Base-by-base conservation (phyloP, 2,797 vertebrate species). In the Aplochiton taeniatus region DNA sequence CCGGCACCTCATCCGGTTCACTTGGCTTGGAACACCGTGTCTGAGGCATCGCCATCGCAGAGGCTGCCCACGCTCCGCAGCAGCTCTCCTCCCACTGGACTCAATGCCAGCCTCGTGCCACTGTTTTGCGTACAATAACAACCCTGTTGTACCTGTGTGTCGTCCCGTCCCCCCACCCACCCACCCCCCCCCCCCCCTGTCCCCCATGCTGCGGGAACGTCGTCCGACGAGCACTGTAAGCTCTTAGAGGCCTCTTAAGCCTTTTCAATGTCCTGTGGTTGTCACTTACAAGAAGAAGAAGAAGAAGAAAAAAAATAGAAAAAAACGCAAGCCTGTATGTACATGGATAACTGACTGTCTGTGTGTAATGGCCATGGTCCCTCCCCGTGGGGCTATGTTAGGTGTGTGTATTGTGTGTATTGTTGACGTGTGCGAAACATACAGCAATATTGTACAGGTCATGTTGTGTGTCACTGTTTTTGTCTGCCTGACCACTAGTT, bases 401-500 rank as follows among this genome's bases (percentile, higher is more conserved):
- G 12, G n/a, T 52, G 10, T 52, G 50, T 43, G 31, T 61, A 17
- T 61, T 46, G 65, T 61, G 59, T 60, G 56, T 63, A 42, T 83
- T 83, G 68, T 74, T 58, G 60, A 82, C 75, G 82, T 85, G 87
- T 83, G 73, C 20, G 16, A 65, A 71, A 71, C 77, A 81, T 68
- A 86, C 87, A 89, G 90, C 92, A 91, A 93, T 92, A 92, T 87
- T 92, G 89, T 91, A 90, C 87, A 91, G 88, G 85, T 91, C 83
- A 85, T 85, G 74, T 87, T 59, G 58, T 72, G 60, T 70, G 50
- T 70, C 42, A 62, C 64, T 63, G 59, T 63, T 18, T 55, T 65
- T 70, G 78, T 87, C 76, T 45, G 85, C 87, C 89, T 89, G 90
- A 90, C 89, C 88, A 90, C 91, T 89, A 89, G 85, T 86, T 89